Base-by-base conservation (phyloP, 92 coral and sea anemone genomes). In the Siderastrea radians region DNA sequence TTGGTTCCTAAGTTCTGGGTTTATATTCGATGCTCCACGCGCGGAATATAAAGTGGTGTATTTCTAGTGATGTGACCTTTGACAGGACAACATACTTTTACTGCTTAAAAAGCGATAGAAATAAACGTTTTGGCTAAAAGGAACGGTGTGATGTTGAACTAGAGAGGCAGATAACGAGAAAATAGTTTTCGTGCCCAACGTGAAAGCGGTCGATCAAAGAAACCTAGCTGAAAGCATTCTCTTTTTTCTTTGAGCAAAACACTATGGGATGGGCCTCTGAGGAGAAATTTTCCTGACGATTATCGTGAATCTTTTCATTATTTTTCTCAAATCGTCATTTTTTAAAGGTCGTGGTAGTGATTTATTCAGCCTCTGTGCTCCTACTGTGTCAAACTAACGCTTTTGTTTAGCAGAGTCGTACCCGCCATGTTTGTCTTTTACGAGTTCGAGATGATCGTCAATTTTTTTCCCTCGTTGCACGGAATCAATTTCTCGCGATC, bases 61-160 rank as follows among this genome's bases (percentile, higher is more conserved):
- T 87, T 79, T 75, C 78, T 84, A 75, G 76, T 75, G 74, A 67
- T 80, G 88, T 93, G 96, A 93, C 96, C 96, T 93, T 93, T 93
- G 96, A 93, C 96, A 93, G 93, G 76, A 69, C 79, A 82, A 86
- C 77, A 90, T 90, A 82, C 82, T 71, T 81, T 90, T 58, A 65
- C 83, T 78, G 50, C 89, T 49, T 78, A 79, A 69, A 64, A 68
- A 80, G 70, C 92, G 63, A 74, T 74, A 64, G 79, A 89, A 86
- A 78, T 71, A 66, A 62, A 65, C 78, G 73, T 69, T 85, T 16
- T 13, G 49, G 48, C 12, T 49, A 1, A 50, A 59, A 80, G 4
- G 53, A 12, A 16, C 53, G 59, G 13, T 43, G 17, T 15, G 16
- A 47, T 43, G 53, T 49, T 75, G 61, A 2, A 85, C 45, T 17